A percentile compares a stretch with the other conserved stretches of the same genome.
Evolutionary conservation across 1,140 invertebrate species (phyloP).

Genomic region (Drosophila punjabiensis): DNA sequence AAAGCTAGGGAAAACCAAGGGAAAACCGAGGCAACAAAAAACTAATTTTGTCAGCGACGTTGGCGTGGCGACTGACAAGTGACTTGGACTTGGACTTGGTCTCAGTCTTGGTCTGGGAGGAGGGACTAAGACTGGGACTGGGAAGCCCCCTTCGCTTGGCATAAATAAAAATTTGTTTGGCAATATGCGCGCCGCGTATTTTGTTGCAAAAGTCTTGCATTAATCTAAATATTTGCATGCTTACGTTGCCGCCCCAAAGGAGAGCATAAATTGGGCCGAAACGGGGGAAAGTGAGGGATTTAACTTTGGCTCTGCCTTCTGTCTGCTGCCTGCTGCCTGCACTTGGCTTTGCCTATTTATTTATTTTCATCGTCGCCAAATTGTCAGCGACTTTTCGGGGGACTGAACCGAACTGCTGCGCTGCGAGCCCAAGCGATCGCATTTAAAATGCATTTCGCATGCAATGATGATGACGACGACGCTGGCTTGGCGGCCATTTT

Average conservation of each 20-base stretch:
- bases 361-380: constrained; percentile 77
- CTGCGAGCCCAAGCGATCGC: constrained; percentile 42
- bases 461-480: constrained; percentile 53
- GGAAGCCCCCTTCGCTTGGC: constrained; percentile 25
- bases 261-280: constrained; percentile 9
- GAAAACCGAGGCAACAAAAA: constrained; percentile 29
- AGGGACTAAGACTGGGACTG: too few species aligned
- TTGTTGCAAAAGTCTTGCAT: constrained; percentile 83
- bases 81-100: constrained; percentile 35
- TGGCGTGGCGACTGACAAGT: constrained; percentile 72
- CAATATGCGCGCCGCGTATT: constrained; percentile 82
- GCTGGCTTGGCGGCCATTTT: background rate
- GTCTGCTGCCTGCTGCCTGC: constrained; percentile 13
- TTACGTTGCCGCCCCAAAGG: constrained; percentile 32
- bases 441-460: constrained; percentile 82
- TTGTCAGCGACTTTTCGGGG: constrained; percentile 69
- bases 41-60: constrained; percentile 67
- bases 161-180: constrained; percentile 82
- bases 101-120: background rate
- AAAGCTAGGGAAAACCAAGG: background rate
- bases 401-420: constrained; percentile 35
- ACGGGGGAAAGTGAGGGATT: constrained; percentile 1
- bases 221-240: constrained; percentile 84
- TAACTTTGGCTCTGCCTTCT: constrained; percentile 14
- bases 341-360: constrained; percentile 71